A percentile compares a stretch with the other conserved stretches of the same genome.
Evolutionary conservation across 2,113 vertebrate species (phyloP).

Genomic region (Sebastes schlegelii): DNA sequence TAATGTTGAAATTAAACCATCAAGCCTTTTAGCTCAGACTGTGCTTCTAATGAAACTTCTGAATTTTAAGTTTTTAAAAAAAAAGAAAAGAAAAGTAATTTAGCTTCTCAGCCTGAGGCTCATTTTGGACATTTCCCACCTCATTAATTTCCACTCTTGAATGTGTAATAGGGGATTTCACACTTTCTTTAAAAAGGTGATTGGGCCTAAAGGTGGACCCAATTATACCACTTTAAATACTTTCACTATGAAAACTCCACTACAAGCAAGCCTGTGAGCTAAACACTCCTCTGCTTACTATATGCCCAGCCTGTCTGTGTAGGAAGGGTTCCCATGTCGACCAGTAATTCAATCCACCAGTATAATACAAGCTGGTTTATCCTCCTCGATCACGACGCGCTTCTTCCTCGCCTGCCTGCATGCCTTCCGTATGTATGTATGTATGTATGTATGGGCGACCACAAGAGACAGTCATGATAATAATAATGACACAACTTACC

Average conservation of each 20-base stretch:
- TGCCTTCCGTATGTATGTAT: constrained; percentile 45
- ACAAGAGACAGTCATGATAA: constrained; percentile 28
- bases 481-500: constrained; percentile 77
- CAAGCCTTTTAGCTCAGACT: background rate
- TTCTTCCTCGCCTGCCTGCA: constrained; percentile 32
- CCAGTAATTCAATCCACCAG: constrained; percentile 28
- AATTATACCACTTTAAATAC: constrained; percentile 47
- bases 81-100: constrained; percentile 13
- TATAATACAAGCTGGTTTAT: constrained; percentile 12
- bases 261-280: background rate
- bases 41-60: background rate
- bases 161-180: background rate
- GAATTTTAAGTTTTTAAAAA: constrained; percentile 21
- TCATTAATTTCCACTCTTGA: constrained; percentile 16
- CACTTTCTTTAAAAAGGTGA: constrained; percentile 38
- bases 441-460: constrained; percentile 19
- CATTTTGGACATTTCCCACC: constrained; percentile 24
- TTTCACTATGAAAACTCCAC: constrained; percentile 30
- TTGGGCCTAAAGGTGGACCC: constrained; percentile 26
- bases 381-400: constrained; percentile 67
- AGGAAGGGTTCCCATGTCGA: constrained; percentile 10
- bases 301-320: background rate
- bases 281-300: background rate
- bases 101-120: background rate
- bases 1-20: constrained; percentile 11